Base-by-base conservation (phyloP, 2,888 invertebrate genomes). In the Horisme vitalbata region DNA sequence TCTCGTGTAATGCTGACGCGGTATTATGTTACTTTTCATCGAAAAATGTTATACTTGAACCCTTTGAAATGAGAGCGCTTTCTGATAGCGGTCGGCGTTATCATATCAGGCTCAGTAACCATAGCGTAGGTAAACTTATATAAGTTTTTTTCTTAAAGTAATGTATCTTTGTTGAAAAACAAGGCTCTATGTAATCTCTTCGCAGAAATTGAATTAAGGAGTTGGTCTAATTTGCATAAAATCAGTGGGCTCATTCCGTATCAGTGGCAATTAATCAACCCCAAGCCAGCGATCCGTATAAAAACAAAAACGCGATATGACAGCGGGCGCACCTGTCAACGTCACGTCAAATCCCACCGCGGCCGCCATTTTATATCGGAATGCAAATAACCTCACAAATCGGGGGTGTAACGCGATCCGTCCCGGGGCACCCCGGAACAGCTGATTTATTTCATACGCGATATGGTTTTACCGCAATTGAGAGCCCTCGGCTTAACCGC, bases 401-500 rank as follows among this genome's bases (percentile, higher is more conserved):
- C 72, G 80, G 73, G 83, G 83, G 84, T 79, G 85, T 81, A 84
- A 84, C 83, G 65, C 68, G 79, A 84, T 73, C 77, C 74, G 71
- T 74, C 75, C 79, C 75, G 62, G 68, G 71, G 71, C 70, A 73
- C 65, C 68, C 72, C 69, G 67, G 66, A 74, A 75, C 77, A 74
- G 74, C 79, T 79, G 86, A 86, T 86, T 85, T 86, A 84, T 87
- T 83, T 83, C 76, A 81, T 79, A 75, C 71, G 75, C 79, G 85
- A 86, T 86, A 83, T 83, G 83, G 82, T 85, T 85, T 79, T 71
- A 73, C 78, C 79, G 75, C 82, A 81, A 80, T 81, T 72, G 77
- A 80, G 77, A 70, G 67, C 73, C 75, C 77, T 49, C 54, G 26
- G 53, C 56, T 39, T 49, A 45, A 35, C 58, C 64, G 55, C 62